phyloP scores from a whole-genome alignment of 2,888 invertebrate genomes.

The Falcaria lacertinaria region DNA sequence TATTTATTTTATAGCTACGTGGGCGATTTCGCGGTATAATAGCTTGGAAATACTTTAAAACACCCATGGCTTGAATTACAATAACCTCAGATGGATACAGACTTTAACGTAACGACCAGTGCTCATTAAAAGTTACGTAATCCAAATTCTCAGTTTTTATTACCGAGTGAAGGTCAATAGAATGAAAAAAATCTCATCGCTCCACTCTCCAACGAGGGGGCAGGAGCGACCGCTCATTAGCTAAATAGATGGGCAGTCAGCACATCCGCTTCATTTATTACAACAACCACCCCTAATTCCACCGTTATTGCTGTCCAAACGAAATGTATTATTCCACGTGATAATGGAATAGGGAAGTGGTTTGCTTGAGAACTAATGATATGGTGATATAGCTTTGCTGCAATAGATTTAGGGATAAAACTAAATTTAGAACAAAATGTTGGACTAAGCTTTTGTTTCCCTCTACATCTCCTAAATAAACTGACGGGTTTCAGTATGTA shows the following conservation, averaged over 20 bases:
- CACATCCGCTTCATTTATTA: conserved; percentile 49
- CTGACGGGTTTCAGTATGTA: too few relatives aligned
- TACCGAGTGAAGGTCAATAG: conserved; percentile 6
- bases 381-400: conserved; percentile 11
- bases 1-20: too few relatives aligned
- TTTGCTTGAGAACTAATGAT: conserved; percentile 12
- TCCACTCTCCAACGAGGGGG: conserved; percentile 24
- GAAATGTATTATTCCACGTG: conserved; percentile 10
- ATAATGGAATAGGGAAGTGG: neutral
- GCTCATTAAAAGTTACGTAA: too few relatives aligned
- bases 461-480: too few relatives aligned
- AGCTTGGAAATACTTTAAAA: too few relatives aligned
- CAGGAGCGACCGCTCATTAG: conserved; percentile 48
- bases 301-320: conserved; percentile 27
- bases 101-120: too few relatives aligned
- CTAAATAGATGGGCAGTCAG: conserved; percentile 43
- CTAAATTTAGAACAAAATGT: too few relatives aligned
- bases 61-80: too few relatives aligned
- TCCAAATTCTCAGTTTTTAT: too few relatives aligned
- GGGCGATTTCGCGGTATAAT: too few relatives aligned
- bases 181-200: conserved; percentile 11
- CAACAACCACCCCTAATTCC: conserved; percentile 39
- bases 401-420: neutral
- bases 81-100: too few relatives aligned
- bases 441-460: too few relatives aligned